Percentiles rank a stretch among this genome's conserved stretches.
Conservation (phyloP, 2,113 vertebrate genomes). For the Neopipo cinnamomea region DNA sequence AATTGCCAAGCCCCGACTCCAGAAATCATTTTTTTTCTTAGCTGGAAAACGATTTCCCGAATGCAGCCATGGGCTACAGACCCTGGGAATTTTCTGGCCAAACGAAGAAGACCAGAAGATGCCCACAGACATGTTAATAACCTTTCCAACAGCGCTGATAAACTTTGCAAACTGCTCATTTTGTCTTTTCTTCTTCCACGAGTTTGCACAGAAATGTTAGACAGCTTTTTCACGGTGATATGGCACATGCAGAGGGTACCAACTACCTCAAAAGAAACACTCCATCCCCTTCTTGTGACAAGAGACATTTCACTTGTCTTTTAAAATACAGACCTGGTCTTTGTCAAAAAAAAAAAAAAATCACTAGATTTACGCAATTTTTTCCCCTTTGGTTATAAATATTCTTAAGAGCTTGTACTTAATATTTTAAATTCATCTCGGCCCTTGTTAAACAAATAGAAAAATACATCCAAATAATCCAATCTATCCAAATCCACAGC, state of each 20-base stretch:
- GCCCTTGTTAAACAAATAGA: not conserved
- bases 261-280: not conserved
- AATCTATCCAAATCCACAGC: not conserved
- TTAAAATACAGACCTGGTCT: not conserved
- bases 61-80: not conserved
- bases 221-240: not conserved
- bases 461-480: not conserved
- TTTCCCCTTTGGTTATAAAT: not conserved
- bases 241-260: not conserved
- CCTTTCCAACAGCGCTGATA: not conserved
- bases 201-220: not conserved
- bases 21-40: not conserved
- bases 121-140: not conserved
- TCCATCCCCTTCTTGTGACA: not conserved
- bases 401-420: not conserved
- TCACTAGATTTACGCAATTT: not conserved
- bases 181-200: not conserved
- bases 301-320: not conserved
- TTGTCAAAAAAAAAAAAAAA: not conserved
- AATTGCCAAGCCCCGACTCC: not conserved
- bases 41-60: not conserved
- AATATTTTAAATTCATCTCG: not conserved
- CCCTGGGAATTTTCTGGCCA: not conserved
- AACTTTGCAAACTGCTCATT: not conserved
- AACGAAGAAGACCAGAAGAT: constrained; percentile 33